Conservation (phyloP, 2,797 vertebrate species). For the Orestias chungarensis region DNA sequence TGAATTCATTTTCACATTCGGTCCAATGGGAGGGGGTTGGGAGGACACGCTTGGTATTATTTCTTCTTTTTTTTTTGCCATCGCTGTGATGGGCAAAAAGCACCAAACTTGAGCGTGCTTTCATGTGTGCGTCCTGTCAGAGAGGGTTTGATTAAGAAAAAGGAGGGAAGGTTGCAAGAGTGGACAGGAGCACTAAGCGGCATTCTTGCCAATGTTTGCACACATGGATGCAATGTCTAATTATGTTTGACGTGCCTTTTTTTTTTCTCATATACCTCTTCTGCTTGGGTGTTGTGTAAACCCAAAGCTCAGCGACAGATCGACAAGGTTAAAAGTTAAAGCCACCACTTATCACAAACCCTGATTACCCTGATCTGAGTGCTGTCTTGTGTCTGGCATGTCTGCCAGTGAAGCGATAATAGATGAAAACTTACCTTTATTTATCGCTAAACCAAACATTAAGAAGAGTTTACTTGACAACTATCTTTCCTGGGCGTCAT, state of each 20-base stretch:
- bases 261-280: slow-evolving; percentile 80
- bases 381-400: slow-evolving; percentile 47
- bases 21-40: slow-evolving; percentile 19
- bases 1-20: slow-evolving; percentile 23
- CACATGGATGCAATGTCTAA: slow-evolving; percentile 63
- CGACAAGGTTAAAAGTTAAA: slow-evolving; percentile 68
- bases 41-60: too few relatives aligned
- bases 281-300: slow-evolving; percentile 69
- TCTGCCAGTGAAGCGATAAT: slow-evolving; percentile 24
- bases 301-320: slow-evolving; percentile 69
- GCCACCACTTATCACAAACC: slow-evolving; percentile 36
- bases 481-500: slow-evolving; percentile 25
- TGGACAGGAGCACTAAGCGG: slow-evolving; percentile 57
- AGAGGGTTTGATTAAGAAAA: slow-evolving; percentile 61
- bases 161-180: slow-evolving; percentile 49
- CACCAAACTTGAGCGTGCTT: slow-evolving; percentile 19
- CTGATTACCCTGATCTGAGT: slow-evolving; percentile 43
- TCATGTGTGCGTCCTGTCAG: slow-evolving; percentile 21
- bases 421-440: slow-evolving; percentile 6
- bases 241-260: slow-evolving; percentile 75
- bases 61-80: slow-evolving; percentile 8
- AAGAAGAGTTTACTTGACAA: neutral
- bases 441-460: neutral
- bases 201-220: slow-evolving; percentile 66
- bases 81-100: slow-evolving; percentile 25